Evolutionary conservation across 2,113 vertebrate species (phyloP).

Genomic region (Proteles cristata): DNA sequence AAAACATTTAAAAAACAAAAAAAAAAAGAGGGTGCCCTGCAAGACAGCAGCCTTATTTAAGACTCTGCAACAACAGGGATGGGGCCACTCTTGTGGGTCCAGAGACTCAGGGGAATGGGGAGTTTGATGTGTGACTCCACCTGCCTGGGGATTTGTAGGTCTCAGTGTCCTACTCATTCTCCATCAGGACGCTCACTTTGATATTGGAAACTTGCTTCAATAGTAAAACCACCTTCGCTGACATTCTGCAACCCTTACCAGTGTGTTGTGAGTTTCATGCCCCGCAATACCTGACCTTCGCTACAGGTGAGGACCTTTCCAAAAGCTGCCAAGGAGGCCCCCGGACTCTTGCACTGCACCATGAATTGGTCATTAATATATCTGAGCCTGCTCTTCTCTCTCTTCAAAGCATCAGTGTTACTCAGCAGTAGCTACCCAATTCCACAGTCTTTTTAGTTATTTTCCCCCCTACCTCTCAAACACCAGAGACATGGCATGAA

Average conservation of each 20-base stretch:
- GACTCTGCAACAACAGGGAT: too few species aligned
- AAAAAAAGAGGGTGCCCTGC: too few species aligned
- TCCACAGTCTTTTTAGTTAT: not conserved
- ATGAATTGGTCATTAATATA: not conserved
- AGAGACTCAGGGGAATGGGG: not conserved
- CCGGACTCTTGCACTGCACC: not conserved
- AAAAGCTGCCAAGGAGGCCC: not conserved
- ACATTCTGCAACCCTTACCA: not conserved
- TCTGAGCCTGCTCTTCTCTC: not conserved
- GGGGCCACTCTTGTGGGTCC: too few species aligned
- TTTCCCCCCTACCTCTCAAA: not conserved
- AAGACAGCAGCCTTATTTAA: too few species aligned
- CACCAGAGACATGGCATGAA: not conserved
- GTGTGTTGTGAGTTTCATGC: not conserved
- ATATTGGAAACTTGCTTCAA: not conserved
- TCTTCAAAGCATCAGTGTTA: not conserved
- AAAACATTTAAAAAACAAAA: too few species aligned
- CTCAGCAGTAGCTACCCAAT: not conserved
- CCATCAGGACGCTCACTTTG: not conserved
- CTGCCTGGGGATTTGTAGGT: not conserved
- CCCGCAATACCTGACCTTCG: not conserved
- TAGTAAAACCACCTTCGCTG: not conserved
- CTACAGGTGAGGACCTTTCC: not conserved
- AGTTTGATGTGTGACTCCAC: not conserved
- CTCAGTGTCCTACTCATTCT: not conserved